Percentiles rank a stretch among this genome's conserved stretches.
These are phyloP conservation scores for Tor tambroides DNA, from an alignment of 2,113 vertebrate species.

Conservation along the genomic window DNA sequence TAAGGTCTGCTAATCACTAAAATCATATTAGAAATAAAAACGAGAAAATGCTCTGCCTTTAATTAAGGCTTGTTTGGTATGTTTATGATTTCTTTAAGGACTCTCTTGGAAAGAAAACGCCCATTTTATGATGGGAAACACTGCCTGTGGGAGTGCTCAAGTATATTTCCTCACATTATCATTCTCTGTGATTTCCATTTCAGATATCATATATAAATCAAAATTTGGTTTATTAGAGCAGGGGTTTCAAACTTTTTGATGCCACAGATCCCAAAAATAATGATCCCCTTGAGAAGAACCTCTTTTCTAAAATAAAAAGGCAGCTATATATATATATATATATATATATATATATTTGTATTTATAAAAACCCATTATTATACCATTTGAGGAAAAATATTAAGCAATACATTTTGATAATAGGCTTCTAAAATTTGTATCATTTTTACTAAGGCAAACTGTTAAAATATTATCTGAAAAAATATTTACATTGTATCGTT, in stretches of 20 bases:
- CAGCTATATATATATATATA: neutral
- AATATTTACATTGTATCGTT: neutral
- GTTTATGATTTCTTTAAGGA: conserved; percentile 53
- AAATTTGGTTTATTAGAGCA: conserved; percentile 5
- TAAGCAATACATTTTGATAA: neutral
- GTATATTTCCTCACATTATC: conserved; percentile 19
- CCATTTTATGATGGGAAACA: conserved; percentile 10
- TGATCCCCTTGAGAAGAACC: neutral
- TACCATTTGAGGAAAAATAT: neutral
- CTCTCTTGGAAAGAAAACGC: conserved; percentile 29
- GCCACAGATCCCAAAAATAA: neutral
- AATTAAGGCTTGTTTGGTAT: conserved; percentile 52
- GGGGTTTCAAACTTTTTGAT: neutral
- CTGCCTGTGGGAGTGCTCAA: neutral
- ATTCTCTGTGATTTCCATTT: conserved; percentile 21
- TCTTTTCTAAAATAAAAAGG: neutral
- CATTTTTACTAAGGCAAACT: neutral
- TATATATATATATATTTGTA: no score
- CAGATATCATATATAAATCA: neutral
- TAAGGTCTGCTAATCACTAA: conserved; percentile 44
- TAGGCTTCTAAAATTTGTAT: no score
- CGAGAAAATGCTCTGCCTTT: conserved; percentile 29
- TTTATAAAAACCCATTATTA: neutral
- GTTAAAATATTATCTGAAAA: neutral
- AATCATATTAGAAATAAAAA: conserved; percentile 48